Base-by-base conservation (phyloP, 2,113 vertebrate species). In the Cyprinodon brontotheroides region DNA sequence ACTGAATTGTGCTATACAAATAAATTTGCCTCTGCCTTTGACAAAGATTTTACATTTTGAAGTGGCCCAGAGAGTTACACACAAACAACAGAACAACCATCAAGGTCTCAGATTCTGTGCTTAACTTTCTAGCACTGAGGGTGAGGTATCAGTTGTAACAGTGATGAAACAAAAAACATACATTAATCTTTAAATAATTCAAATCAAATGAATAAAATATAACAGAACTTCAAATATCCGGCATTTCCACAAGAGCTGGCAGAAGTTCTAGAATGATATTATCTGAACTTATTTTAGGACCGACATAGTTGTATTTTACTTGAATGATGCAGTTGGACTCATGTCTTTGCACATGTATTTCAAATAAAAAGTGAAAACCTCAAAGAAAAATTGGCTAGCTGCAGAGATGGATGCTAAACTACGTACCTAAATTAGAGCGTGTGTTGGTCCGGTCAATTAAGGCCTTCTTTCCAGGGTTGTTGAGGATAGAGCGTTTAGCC, bases 371-470 rank as follows among this genome's bases (percentile, higher is more conserved):
- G 9, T 39, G 4, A 39, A 71, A 68, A 45, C 8, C n/a, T 9
- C 15, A 40, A 70, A 15, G 10, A 57, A 65, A 50, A 41, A 59
- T 80, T 37, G 62, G 4, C 20, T 43, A 53, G 4, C 7, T 20
- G 50, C 43, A 14, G 7, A 60, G 57, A 38, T n/a, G 11, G 40
- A 66, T 50, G 61, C 68, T 47, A 43, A 79, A 36, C 47, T 14
- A 89, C 93, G 92, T 93, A 99, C 98, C 98, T 90, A 99, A 92
- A 92, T 96, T 96, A 69, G 97, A 98, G 79, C 97, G 95, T 0
- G 96, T 98, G 94, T 96, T 99, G 39, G 97, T 97, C 65, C 98
- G 94, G 87, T 99, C 98, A 78, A 99, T 98, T 89, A 99, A 96
- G 65, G 96, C 97, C 12, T 99, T 98, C 89, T 99, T 99, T 80